These are phyloP conservation scores for Epinotia ramella DNA, from an alignment of 2,888 invertebrate species.

Conservation along the genomic window DNA sequence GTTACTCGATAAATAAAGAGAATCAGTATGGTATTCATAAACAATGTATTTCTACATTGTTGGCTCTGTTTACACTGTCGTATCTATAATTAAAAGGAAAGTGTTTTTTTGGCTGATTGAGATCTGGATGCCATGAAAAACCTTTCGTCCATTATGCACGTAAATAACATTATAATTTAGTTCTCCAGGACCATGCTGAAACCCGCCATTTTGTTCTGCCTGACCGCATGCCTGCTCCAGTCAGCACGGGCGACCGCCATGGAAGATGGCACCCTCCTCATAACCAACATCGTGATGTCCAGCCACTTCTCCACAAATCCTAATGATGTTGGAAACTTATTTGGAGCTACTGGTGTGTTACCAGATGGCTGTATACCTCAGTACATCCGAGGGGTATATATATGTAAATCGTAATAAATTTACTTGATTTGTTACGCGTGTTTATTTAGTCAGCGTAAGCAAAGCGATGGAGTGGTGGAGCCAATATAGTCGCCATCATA, in stretches of 20 bases:
- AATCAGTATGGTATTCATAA: too few species aligned
- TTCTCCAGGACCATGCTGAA: background rate
- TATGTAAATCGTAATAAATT: background rate
- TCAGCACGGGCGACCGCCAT: background rate
- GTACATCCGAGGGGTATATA: background rate
- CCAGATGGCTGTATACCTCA: conserved; percentile 14
- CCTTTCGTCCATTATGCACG: too few species aligned
- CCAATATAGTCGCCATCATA: too few species aligned
- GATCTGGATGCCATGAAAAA: too few species aligned
- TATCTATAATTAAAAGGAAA: too few species aligned
- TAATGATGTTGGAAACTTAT: background rate
- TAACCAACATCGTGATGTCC: background rate
- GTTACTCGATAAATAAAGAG: too few species aligned
- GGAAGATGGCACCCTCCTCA: background rate
- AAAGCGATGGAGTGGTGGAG: too few species aligned
- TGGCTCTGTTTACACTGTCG: too few species aligned
- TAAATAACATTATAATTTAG: too few species aligned
- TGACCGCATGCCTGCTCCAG: background rate
- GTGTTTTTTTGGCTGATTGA: too few species aligned
- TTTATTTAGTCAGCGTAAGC: background rate
- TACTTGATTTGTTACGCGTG: background rate
- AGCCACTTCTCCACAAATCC: background rate
- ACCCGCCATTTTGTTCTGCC: background rate
- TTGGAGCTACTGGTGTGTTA: too few species aligned
- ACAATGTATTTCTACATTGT: too few species aligned